Evolutionary conservation across 2,888 invertebrate genomes (phyloP), one percentile per base, ranked within the genome.

Genomic region (Cremastinae sp.): DNA sequence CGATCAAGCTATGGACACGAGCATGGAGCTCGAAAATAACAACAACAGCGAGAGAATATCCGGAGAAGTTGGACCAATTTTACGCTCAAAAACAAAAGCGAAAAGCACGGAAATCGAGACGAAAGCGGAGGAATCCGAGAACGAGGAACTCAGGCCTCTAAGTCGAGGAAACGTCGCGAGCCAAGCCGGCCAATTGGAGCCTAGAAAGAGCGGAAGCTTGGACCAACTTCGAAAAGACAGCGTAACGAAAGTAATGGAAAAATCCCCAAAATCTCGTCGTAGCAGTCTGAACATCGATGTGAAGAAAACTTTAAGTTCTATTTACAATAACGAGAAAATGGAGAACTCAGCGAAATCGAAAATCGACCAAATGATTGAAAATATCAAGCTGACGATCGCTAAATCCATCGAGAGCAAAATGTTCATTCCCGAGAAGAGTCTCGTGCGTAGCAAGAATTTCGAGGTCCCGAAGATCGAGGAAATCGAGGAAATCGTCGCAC

Each of bases 351-450:
- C 84, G 0, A 86, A 87, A 39, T 87, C 86, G 0, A 84, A 87
- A 12, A 88, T 90, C 61, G 89, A 90, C 78, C 86, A 87, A 68
- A 89, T 90, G 88, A 89, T 90, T 65, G 87, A 89, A 41, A 83
- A 84, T 45, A 88, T 90, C 14, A 90, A 90, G 72, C 73, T 89
- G 3, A 86, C 83, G 0, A 90, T 90, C 16, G 89, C 84, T 0
- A 89, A 89, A 64, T 83, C 88, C 0, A 90, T 89, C 20, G 89
- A 90, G 58, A 87, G 82, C 61, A 88, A 87, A 66, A 85, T 87
- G 18, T 88, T 84, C 22, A 83, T 84, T 0, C 82, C 85, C 0
- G 88, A 87, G 2, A 89, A 87, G 65, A 77, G 78, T 62, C 79
- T 87, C 8, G 83, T 81, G 16, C 68, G 88, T 45, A 82, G 74